phyloP scores from a whole-genome alignment of 2,797 vertebrate genomes.

The Uromys caudimaculatus region DNA sequence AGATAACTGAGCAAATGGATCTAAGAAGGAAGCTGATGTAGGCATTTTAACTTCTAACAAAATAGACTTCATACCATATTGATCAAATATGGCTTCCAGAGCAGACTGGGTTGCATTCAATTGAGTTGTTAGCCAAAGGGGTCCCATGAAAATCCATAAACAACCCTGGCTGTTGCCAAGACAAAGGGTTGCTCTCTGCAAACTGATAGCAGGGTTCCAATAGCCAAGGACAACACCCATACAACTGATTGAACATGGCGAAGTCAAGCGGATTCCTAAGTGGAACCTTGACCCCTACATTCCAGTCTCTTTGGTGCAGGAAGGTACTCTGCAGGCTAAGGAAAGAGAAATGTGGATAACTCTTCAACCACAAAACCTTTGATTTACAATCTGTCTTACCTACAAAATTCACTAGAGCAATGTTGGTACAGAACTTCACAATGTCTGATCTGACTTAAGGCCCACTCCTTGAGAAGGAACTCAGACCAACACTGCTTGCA shows the following conservation, averaged over 20 bases:
- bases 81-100: not conserved
- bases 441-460: not conserved
- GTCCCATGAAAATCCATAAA: not conserved
- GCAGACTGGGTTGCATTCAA: not conserved
- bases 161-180: not conserved
- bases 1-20: not conserved
- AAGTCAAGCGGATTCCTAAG: not conserved
- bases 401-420: not conserved
- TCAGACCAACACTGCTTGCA: not conserved
- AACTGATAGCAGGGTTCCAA: not conserved
- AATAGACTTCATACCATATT: not conserved
- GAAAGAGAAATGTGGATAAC: not conserved
- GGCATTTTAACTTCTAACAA: not conserved
- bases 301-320: not conserved
- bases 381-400: not conserved
- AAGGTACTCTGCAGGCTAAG: not conserved
- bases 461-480: not conserved
- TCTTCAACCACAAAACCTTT: not conserved
- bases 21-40: not conserved
- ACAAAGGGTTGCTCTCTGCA: not conserved
- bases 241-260: not conserved
- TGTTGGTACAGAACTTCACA: not conserved
- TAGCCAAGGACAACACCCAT: not conserved
- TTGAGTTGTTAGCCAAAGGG: not conserved
- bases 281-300: not conserved